These are phyloP conservation scores for Nothobranchius kuhntae DNA, from an alignment of 2,113 vertebrate species.

Conservation along the genomic window DNA sequence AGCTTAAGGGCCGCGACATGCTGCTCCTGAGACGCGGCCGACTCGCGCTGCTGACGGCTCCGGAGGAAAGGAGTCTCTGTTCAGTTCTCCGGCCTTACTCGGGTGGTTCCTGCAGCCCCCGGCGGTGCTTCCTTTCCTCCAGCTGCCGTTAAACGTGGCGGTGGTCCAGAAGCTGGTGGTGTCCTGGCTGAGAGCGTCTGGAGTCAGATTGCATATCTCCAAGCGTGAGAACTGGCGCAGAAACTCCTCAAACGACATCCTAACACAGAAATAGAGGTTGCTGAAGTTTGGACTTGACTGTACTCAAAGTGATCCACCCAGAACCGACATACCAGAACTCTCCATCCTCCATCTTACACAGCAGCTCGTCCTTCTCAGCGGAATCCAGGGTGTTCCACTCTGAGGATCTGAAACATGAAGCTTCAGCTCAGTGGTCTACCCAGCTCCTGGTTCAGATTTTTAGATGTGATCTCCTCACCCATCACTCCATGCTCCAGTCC, in stretches of 20 bases:
- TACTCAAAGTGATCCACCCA: too few relatives aligned
- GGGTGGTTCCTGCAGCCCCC: conserved; percentile 92
- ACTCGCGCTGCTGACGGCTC: too few relatives aligned
- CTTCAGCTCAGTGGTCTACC: neutral
- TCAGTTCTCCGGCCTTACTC: conserved; percentile 40
- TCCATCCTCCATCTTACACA: conserved; percentile 87
- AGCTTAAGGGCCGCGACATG: too few relatives aligned
- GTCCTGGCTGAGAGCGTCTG: conserved; percentile 81
- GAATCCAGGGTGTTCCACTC: conserved; percentile 85
- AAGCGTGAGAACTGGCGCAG: conserved; percentile 86
- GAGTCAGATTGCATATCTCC: conserved; percentile 90
- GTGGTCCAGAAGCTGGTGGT: conserved; percentile 83
- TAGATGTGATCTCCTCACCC: conserved; percentile 64
- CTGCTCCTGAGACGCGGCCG: too few relatives aligned
- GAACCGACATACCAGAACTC: conserved; percentile 87
- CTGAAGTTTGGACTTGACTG: neutral
- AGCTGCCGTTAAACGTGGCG: conserved; percentile 81
- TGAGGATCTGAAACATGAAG: conserved; percentile 74
- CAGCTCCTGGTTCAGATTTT: neutral
- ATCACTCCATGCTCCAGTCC: conserved; percentile 94
- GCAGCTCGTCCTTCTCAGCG: conserved; percentile 74
- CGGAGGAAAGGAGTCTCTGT: too few relatives aligned
- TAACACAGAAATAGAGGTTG: conserved; percentile 45
- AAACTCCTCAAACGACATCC: conserved; percentile 93
- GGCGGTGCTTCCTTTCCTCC: conserved; percentile 87